Conservation (phyloP, 2,113 vertebrate species). For the Lanius ludovicianus region DNA sequence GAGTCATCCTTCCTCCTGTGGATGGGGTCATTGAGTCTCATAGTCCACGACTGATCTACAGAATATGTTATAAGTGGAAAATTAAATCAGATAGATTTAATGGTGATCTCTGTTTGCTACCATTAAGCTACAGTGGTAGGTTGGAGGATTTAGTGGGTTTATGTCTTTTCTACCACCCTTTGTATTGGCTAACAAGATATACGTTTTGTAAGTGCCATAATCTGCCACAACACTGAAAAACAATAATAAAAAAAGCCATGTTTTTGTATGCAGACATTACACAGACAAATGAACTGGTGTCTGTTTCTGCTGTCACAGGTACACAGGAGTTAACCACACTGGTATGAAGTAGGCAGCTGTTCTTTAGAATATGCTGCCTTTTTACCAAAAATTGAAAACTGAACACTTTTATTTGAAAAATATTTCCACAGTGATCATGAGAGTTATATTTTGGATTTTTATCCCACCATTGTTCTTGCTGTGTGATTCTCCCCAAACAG, state of each 20-base stretch:
- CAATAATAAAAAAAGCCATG: background rate
- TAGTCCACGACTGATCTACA: background rate
- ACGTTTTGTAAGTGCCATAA: background rate
- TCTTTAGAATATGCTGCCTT: background rate
- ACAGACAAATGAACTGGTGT: background rate
- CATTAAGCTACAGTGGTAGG: background rate
- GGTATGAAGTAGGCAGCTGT: background rate
- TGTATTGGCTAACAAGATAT: background rate
- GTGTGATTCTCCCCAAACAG: conserved; percentile 11
- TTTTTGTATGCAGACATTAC: background rate
- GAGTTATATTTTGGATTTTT: conserved; percentile 18
- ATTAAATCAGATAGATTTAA: conserved; percentile 17
- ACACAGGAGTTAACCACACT: background rate
- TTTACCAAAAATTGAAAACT: background rate
- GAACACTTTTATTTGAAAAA: conserved; percentile 16
- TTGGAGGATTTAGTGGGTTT: background rate
- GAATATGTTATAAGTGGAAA: conserved; percentile 16
- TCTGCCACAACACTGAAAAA: background rate
- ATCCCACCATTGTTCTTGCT: conserved; percentile 41
- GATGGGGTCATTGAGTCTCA: background rate
- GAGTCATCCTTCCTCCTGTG: background rate
- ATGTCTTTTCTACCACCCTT: background rate
- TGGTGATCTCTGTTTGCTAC: background rate
- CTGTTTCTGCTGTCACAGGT: background rate
- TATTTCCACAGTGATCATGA: background rate